These are phyloP conservation scores for Heliconius himera DNA, from an alignment of 1,140 invertebrate genomes.

Conservation along the genomic window DNA sequence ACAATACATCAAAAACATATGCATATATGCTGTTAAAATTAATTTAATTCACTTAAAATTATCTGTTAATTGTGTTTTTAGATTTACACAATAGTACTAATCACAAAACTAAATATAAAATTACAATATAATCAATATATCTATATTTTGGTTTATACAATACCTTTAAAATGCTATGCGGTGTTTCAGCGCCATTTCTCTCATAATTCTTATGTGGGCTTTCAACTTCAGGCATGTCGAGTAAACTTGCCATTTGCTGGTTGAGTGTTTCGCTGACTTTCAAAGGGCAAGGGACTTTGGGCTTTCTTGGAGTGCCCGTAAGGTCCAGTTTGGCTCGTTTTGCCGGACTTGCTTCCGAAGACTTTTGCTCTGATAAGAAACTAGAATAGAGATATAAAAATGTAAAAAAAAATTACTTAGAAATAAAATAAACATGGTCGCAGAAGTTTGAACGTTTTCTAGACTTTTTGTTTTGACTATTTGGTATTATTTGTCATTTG, in stretches of 20 bases:
- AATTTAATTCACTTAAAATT: too few relatives aligned
- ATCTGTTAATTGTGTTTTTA: too few relatives aligned
- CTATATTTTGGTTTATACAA: too few relatives aligned
- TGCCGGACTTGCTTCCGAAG: constrained; percentile 52
- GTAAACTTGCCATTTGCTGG: constrained; percentile 57
- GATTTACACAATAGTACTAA: constrained; percentile 29
- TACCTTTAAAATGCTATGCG: constrained; percentile 78
- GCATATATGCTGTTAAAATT: too few relatives aligned
- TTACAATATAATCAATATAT: background rate
- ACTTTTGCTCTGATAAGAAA: constrained; percentile 42
- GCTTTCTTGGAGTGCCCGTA: constrained; percentile 38
- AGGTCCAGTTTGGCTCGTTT: constrained; percentile 58
- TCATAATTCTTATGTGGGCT: constrained; percentile 45
- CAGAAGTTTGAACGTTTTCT: too few relatives aligned
- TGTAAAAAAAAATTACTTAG: too few relatives aligned
- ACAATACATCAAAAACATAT: too few relatives aligned
- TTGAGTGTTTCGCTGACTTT: constrained; percentile 50
- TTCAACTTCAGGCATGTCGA: constrained; percentile 61
- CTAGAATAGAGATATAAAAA: constrained; percentile 45
- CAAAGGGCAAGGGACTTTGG: constrained; percentile 29
- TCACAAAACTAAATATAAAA: background rate
- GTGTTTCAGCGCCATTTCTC: constrained; percentile 57
- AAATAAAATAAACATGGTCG: too few relatives aligned
- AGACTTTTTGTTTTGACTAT: too few relatives aligned
- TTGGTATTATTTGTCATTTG: too few relatives aligned